These are phyloP conservation scores for Horisme vitalbata DNA, from an alignment of 2,888 invertebrate genomes.

Conservation along the genomic window DNA sequence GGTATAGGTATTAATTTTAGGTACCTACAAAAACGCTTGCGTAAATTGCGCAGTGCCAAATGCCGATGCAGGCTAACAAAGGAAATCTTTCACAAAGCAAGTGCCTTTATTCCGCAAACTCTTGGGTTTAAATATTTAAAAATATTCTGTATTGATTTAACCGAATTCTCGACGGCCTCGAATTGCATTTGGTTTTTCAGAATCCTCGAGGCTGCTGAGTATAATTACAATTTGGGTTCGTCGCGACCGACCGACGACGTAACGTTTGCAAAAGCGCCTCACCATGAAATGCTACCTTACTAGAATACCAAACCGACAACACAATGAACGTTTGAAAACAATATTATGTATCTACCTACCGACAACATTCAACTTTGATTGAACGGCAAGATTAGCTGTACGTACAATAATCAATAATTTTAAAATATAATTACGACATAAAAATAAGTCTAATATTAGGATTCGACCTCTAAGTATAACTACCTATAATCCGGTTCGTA, in stretches of 20 bases:
- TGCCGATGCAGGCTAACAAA: slow-evolving; percentile 21
- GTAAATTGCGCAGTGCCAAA: slow-evolving; percentile 15
- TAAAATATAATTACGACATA: too few species aligned
- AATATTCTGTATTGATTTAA: slow-evolving; percentile 24
- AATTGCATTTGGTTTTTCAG: slow-evolving; percentile 36
- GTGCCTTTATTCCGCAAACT: background rate
- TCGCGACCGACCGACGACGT: too few species aligned
- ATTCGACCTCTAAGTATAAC: too few species aligned
- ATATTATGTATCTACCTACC: background rate
- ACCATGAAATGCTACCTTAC: slow-evolving; percentile 38
- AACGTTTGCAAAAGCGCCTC: slow-evolving; percentile 66
- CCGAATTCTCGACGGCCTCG: slow-evolving; percentile 36
- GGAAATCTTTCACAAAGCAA: slow-evolving; percentile 15
- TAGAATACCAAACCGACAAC: slow-evolving; percentile 51
- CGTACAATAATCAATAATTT: too few species aligned
- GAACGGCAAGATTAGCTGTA: too few species aligned
- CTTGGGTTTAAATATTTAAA: slow-evolving; percentile 15
- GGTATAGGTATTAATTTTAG: slow-evolving; percentile 12
- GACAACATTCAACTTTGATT: background rate
- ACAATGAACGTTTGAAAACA: slow-evolving; percentile 14
- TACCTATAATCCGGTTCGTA: too few species aligned
- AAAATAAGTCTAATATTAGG: too few species aligned
- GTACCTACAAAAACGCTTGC: slow-evolving; percentile 15
- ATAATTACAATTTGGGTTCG: slow-evolving; percentile 26
- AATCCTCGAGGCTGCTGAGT: slow-evolving; percentile 43